Evolutionary conservation across 1,140 invertebrate genomes (phyloP).

Genomic region (Andricus grossulariae): DNA sequence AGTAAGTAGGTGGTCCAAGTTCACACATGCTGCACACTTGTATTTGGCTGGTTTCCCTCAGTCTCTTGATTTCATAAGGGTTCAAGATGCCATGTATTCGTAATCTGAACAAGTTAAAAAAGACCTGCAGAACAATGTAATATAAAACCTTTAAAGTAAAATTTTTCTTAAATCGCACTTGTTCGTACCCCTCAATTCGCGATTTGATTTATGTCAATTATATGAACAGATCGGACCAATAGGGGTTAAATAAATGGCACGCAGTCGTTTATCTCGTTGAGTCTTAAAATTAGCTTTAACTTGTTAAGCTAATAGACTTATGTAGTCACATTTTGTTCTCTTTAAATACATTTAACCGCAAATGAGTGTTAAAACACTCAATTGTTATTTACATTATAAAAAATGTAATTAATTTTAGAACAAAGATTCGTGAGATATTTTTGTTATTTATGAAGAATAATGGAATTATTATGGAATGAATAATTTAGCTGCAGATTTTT

Average conservation of each 20-base stretch:
- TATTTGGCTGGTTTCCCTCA: conserved; percentile 35
- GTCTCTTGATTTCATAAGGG: not conserved
- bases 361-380: not conserved
- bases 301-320: conserved; percentile 23
- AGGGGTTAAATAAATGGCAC: not conserved
- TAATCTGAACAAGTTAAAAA: not conserved
- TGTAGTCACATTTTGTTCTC: conserved; percentile 26
- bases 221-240: conserved; percentile 8
- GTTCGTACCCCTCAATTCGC: not conserved
- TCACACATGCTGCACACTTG: conserved; percentile 57
- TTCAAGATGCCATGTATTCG: not conserved
- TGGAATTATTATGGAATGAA: no score
- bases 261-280: conserved; percentile 1
- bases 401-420: no score
- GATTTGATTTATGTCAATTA: conserved; percentile 8
- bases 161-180: not conserved
- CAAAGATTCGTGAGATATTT: no score
- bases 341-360: conserved; percentile 4
- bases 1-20: conserved; percentile 35
- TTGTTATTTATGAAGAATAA: no score
- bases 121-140: not conserved
- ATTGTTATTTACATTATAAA: not conserved
- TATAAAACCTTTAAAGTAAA: not conserved
- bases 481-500: no score
- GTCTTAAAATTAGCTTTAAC: conserved; percentile 12